Base-by-base conservation (phyloP, 2,797 vertebrate genomes). In the Artibeus jamaicensis region DNA sequence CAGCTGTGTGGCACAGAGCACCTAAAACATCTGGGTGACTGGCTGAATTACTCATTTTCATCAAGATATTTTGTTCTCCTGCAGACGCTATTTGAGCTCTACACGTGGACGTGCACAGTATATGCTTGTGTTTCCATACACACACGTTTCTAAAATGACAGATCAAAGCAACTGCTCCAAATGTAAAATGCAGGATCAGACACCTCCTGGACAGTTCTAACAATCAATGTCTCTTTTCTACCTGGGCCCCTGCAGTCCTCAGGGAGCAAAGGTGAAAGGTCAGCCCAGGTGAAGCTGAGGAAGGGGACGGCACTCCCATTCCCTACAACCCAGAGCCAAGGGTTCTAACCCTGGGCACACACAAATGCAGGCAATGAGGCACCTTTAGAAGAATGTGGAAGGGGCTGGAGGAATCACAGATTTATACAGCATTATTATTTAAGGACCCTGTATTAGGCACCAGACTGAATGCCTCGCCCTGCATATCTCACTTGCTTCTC, bases 21-120 rank as follows among this genome's bases (percentile, higher is more conserved):
- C 65, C 65, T 92, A 81, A 95, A 92, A 95, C 95, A 96, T 89
- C 96, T 96, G 91, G 70, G 50, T 67, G 93, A 79, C 91, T 62
- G 88, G 46, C 86, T 73, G 44, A 92, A 90, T 93, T 91, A 90
- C 55, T 94, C 86, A 86, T 87, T 95, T 95, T 87, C 93, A 96
- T 95, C 89, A 95, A 91, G 81, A 91, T 62, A 50, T 77, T 95
- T 93, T 94, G 79, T 93, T 87, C 74, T 93, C 46, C 87, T 92
- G 48, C 70, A 55, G 82, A 95, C 59, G 71, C 46, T 81, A 86
- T 89, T 67, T 84, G 32, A 95, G 79, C 26, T 82, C 76, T 44
- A 48, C 57, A 76, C 1, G 0, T 57, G 67, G 67, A 42, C 46
- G 15, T 67, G 76, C 24, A 65, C 8, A 39, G 74, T 71, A 24